These are phyloP conservation scores for Onychostruthus taczanowskii DNA, from an alignment of 2,113 vertebrate genomes.

Conservation along the genomic window DNA sequence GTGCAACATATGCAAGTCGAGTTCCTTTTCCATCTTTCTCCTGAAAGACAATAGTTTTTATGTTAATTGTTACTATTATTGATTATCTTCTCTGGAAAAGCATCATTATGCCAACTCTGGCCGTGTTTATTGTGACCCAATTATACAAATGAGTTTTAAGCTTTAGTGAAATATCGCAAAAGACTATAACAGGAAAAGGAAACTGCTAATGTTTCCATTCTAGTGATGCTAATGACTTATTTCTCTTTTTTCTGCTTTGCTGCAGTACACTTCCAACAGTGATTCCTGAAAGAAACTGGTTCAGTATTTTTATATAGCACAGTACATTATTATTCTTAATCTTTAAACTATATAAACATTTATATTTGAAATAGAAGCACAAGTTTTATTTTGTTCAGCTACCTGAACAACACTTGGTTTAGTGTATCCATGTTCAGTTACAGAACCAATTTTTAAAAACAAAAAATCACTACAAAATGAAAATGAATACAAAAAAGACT, in stretches of 20 bases:
- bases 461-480: background rate
- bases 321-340: background rate
- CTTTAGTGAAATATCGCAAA: background rate
- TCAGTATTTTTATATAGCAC: background rate
- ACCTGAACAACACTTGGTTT: background rate
- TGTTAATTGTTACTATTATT: background rate
- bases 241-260: background rate
- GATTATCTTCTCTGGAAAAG: background rate
- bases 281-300: background rate
- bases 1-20: slow-evolving; percentile 90
- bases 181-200: background rate
- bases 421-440: background rate
- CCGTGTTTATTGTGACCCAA: background rate
- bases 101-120: background rate
- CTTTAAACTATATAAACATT: background rate
- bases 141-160: background rate
- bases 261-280: background rate
- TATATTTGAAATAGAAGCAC: background rate
- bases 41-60: slow-evolving; percentile 63
- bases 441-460: background rate
- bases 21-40: slow-evolving; percentile 92
- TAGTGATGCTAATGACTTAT: background rate
- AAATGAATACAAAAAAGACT: background rate
- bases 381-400: background rate
- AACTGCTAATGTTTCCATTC: background rate